phyloP scores from a whole-genome alignment of 2,113 vertebrate genomes.

The Ursus arctos region DNA sequence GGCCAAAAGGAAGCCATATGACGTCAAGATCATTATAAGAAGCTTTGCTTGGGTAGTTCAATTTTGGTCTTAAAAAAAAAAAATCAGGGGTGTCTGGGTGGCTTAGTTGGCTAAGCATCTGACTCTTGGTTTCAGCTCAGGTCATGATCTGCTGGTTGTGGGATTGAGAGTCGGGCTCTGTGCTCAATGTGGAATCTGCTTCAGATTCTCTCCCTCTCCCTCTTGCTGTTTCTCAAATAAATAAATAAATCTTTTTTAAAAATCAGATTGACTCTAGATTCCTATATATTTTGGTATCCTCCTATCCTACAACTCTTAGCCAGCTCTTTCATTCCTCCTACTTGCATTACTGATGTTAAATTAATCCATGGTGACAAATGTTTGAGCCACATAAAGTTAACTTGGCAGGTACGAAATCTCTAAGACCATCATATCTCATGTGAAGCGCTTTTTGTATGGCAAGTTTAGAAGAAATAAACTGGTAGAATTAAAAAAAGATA shows the following conservation, averaged over 20 bases:
- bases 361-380: neutral
- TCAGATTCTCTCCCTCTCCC: neutral
- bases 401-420: neutral
- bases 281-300: neutral
- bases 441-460: neutral
- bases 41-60: neutral
- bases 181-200: neutral
- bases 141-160: neutral
- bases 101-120: neutral
- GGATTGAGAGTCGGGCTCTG: neutral
- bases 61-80: neutral
- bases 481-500: neutral
- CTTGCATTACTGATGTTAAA: neutral
- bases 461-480: neutral
- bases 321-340: neutral
- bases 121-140: neutral
- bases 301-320: neutral
- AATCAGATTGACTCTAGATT: neutral
- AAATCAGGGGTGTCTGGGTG: neutral
- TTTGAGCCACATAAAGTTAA: neutral
- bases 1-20: neutral
- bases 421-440: neutral
- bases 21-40: neutral
- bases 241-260: neutral
- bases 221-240: neutral